Percentiles rank a stretch among this genome's conserved stretches.
Evolutionary conservation across 2,888 invertebrate species (phyloP).

Genomic region (Aromia moschata): DNA sequence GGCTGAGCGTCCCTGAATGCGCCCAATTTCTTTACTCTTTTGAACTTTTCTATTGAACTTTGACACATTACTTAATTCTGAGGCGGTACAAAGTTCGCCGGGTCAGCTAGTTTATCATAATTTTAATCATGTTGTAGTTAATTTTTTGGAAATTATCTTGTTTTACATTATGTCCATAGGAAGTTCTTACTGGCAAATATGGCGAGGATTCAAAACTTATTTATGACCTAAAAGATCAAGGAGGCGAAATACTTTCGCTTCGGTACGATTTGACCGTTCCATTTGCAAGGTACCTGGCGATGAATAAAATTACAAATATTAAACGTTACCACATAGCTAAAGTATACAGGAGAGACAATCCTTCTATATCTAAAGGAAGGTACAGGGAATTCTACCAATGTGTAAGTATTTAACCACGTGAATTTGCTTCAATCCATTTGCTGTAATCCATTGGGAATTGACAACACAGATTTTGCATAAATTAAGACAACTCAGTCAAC

Average conservation of each 20-base stretch:
- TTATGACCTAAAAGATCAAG: conserved; percentile 98
- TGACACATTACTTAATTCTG: too few species aligned
- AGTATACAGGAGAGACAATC: conserved; percentile 97
- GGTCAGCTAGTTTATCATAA: too few species aligned
- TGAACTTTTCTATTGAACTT: too few species aligned
- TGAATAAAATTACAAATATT: conserved; percentile 93
- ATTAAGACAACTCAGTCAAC: too few species aligned
- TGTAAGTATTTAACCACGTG: conserved; percentile 78
- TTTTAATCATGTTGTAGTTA: too few species aligned
- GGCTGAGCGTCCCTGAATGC: too few species aligned
- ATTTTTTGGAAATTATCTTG: too few species aligned
- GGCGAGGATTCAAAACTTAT: conserved; percentile 99
- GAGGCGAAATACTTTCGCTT: conserved; percentile 94
- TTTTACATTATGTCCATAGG: conserved; percentile 77
- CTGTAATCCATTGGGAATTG: too few species aligned
- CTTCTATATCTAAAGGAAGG: conserved; percentile 93
- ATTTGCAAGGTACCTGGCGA: conserved; percentile 95
- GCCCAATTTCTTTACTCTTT: too few species aligned
- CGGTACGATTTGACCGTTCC: conserved; percentile 99
- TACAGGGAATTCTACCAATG: conserved; percentile 99
- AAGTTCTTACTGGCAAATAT: conserved; percentile 98
- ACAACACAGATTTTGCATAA: too few species aligned
- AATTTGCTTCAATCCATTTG: too few species aligned
- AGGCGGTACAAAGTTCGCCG: too few species aligned
- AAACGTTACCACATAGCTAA: conserved; percentile 99